Evolutionary conservation across 2,113 vertebrate species (phyloP).

Genomic region (Eolophus roseicapilla): DNA sequence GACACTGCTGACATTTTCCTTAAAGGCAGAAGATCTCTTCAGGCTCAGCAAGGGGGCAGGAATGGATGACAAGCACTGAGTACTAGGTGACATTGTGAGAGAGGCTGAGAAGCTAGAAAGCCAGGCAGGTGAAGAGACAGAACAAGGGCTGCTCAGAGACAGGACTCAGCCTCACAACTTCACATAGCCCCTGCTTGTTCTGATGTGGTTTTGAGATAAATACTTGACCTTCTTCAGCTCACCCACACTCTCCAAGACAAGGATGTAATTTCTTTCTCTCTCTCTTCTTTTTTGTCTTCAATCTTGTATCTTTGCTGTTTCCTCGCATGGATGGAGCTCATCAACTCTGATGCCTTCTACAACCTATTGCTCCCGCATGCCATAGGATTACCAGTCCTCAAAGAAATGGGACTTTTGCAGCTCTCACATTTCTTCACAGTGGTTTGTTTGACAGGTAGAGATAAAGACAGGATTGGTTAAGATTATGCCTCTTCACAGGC

Average conservation of each 20-base stretch:
- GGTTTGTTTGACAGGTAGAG: not conserved
- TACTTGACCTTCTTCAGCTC: not conserved
- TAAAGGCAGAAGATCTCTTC: not conserved
- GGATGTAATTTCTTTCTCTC: not conserved
- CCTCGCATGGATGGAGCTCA: not conserved
- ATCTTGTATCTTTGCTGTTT: not conserved
- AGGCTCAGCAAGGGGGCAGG: not conserved
- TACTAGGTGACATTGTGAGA: not conserved
- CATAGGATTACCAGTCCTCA: fast-evolving
- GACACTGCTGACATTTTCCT: not conserved
- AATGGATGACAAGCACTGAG: not conserved
- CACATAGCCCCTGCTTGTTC: not conserved
- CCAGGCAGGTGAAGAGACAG: not conserved
- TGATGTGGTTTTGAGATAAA: not conserved
- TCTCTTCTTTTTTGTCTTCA: not conserved
- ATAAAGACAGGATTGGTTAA: not conserved
- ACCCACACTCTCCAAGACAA: not conserved
- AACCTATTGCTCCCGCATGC: not conserved
- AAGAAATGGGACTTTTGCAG: not conserved
- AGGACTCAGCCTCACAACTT: not conserved
- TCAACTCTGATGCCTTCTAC: not conserved
- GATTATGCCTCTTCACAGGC: fast-evolving
- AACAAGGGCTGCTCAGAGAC: not conserved
- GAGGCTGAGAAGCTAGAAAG: not conserved
- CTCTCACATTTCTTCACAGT: not conserved